Base-by-base conservation (phyloP, 92 coral and sea anemone genomes). In the Phenganax marumi region DNA sequence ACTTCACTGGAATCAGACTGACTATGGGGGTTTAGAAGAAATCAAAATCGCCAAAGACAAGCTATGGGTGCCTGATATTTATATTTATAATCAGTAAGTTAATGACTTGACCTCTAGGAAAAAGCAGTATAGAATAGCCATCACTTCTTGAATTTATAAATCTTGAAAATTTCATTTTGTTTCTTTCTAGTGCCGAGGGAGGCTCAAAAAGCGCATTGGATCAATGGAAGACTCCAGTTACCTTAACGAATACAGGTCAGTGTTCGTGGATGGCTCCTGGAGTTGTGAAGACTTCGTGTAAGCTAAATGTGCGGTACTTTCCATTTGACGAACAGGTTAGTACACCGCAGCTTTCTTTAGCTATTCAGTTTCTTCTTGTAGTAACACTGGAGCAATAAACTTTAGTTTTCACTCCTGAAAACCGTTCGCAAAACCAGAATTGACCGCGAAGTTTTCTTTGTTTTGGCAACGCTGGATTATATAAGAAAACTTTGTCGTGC, bases 201-300 rank as follows among this genome's bases (percentile, higher is more conserved):
- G 81, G 81, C 17, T 60, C 64, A 12, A 77, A 77, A 77, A 77
- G 81, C 48, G 81, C 81, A 9, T 25, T 77, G 64, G 81, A 77
- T 54, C 81, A 77, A 57, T 77, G 81, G 81, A 77, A 77, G 39
- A 77, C 81, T 77, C 81, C 81, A 54, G 64, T 77, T 12, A 77
- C 81, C 26, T 14, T 77, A 8, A 33, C 56, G 8, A 53, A 23
- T 10, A 48, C 9, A 26, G 81, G 81, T 60, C 49, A 25, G 10
- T 77, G 81, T n/a, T 25, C 81, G 8, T 77, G 81, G 81, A 26
- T 77, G 81, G 68, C 81, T 23, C 81, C 81, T 16, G 81, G 69
- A 8, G 81, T 77, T 39, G 81, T 77, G 68, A 77, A 77, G 26
- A 77, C 81, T 17, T 77, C 81, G 26, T 77, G 81, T 60, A 77